Evolutionary conservation across 1,140 invertebrate genomes (phyloP).

Genomic region (Mamestra configurata): DNA sequence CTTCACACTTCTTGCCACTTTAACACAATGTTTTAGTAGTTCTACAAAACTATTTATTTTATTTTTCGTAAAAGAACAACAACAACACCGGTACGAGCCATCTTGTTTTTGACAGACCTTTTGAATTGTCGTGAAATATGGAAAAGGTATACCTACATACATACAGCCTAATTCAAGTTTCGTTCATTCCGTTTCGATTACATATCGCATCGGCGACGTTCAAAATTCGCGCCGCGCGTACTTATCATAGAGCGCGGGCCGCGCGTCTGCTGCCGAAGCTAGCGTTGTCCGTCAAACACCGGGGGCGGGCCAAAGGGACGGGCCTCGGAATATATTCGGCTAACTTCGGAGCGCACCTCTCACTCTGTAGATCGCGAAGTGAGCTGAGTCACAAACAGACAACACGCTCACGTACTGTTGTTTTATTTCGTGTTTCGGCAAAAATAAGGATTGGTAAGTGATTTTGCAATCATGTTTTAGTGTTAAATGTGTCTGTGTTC

Average conservation of each 20-base stretch:
- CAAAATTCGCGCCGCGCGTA: slow-evolving; percentile 73
- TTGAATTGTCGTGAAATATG: slow-evolving; percentile 30
- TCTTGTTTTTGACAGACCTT: slow-evolving; percentile 35
- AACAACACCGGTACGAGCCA: slow-evolving; percentile 37
- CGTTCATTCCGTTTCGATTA: slow-evolving; percentile 68
- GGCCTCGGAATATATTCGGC: slow-evolving; percentile 71
- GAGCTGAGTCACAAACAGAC: slow-evolving; percentile 80
- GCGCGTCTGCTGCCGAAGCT: slow-evolving; percentile 76
- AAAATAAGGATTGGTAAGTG: slow-evolving; percentile 61
- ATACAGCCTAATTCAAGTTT: slow-evolving; percentile 59
- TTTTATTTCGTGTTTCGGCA: slow-evolving; percentile 56
- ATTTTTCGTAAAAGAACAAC: not conserved
- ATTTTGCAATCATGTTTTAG: slow-evolving; percentile 53
- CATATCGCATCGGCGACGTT: slow-evolving; percentile 62
- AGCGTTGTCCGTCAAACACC: slow-evolving; percentile 71
- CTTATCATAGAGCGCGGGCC: slow-evolving; percentile 73
- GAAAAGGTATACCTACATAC: slow-evolving; percentile 62
- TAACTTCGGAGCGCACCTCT: slow-evolving; percentile 70
- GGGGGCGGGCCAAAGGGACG: slow-evolving; percentile 76
- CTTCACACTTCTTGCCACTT: slow-evolving; percentile 41
- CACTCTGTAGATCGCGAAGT: slow-evolving; percentile 68
- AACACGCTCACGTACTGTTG: slow-evolving; percentile 35
- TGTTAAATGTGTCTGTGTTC: slow-evolving; percentile 37
- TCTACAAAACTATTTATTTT: not conserved
- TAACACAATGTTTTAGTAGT: slow-evolving; percentile 44